Evolutionary conservation across 2,797 vertebrate species (phyloP).

Genomic region (Myotis vivesi): DNA sequence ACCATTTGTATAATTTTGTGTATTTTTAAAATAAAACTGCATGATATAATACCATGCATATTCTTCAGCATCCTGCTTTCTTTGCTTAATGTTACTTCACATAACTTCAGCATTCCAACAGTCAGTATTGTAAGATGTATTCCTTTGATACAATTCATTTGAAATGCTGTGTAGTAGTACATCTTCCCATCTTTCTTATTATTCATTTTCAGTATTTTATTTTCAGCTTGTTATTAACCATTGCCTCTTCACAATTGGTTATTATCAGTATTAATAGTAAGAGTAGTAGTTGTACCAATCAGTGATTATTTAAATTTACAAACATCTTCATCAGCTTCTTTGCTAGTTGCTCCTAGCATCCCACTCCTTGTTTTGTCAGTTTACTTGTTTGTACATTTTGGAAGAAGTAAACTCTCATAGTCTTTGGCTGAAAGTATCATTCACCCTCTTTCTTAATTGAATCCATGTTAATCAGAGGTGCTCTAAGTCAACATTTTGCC

Average conservation of each 20-base stretch:
- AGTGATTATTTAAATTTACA: background rate
- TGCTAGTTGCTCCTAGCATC: background rate
- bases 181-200: background rate
- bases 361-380: background rate
- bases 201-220: background rate
- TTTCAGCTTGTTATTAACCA: background rate
- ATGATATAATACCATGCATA: background rate
- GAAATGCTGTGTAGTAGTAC: background rate
- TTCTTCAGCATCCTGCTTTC: background rate
- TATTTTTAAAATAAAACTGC: background rate
- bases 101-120: background rate
- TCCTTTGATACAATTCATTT: background rate
- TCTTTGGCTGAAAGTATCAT: constrained; percentile 13
- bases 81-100: background rate
- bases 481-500: background rate
- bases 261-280: background rate
- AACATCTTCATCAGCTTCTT: background rate
- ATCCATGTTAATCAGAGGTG: background rate
- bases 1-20: background rate
- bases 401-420: background rate
- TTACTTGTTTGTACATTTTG: background rate
- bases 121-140: background rate
- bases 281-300: background rate
- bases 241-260: background rate
- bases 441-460: background rate